Base-by-base conservation (phyloP, 2,113 vertebrate species). In the Channa argus region DNA sequence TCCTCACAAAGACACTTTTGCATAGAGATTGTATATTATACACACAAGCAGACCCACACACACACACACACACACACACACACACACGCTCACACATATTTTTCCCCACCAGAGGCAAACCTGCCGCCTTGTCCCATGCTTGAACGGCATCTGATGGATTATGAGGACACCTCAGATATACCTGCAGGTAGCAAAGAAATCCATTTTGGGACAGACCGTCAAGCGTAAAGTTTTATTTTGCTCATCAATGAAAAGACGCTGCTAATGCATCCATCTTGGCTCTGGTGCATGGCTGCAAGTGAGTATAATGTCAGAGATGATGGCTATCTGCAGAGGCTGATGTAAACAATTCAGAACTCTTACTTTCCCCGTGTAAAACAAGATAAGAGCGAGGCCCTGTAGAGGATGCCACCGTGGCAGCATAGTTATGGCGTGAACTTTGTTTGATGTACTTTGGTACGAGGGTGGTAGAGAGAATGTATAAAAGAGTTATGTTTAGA, bases 181-280 rank as follows among this genome's bases (percentile, higher is more conserved):
- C 91, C 85, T 86, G 87, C 91, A 75, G 87, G 89, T 91, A 65
- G 70, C 60, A 63, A 51, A 52, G 51, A 66, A 91, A 83, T 83
- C 69, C 66, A 77, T 83, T 90, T 68, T 63, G 90, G 76, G 61
- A 54, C 63, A 59, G 68, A 78, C 72, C 82, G 63, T 73, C 66
- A 82, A 82, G 83, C 67, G 59, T 72, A 73, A 87, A 79, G 68
- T 85, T 86, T 86, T 86, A 81, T 88, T 88, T 84, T 1, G 53
- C 80, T 91, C 80, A 73, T 91, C 82, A 65, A 72, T 82, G 78
- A 66, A 71, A 71, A 78, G 66, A 55, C 8, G 46, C 63, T 15
- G 59, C 67, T 71, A 61, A 73, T 58, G 81, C 78, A 73, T 86
- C 82, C 74, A 79, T 83, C 78, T 74, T 75, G 47, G 60, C 66